These are phyloP conservation scores for Neoascia interrupta DNA, from an alignment of 2,888 invertebrate species.

Conservation along the genomic window DNA sequence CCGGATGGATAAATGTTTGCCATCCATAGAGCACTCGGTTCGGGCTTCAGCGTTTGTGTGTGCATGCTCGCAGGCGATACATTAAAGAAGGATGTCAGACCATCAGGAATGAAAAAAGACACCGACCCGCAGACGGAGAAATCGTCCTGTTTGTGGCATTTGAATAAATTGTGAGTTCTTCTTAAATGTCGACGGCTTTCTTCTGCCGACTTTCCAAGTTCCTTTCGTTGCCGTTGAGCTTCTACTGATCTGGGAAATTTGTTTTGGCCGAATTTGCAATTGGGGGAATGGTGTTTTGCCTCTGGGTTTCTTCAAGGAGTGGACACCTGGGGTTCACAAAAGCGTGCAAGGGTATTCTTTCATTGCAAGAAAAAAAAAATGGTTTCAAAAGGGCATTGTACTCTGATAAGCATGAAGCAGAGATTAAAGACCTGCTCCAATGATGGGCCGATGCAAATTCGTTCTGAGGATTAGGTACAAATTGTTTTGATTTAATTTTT, in stretches of 20 bases:
- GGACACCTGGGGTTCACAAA: conserved; percentile 34
- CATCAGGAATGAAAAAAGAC: neutral
- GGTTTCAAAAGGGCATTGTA: no score
- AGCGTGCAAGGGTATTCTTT: no score
- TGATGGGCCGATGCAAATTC: no score
- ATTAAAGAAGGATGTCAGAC: neutral
- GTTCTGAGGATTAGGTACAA: no score
- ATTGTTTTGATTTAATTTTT: no score
- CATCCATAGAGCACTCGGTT: no score
- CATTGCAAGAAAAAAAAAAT: no score
- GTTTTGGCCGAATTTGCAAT: conserved; percentile 20
- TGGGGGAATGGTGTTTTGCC: conserved; percentile 42
- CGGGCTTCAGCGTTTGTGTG: neutral
- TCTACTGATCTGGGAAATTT: conserved; percentile 40
- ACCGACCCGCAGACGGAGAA: neutral
- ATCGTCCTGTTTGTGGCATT: conserved; percentile 34
- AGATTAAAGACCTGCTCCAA: no score
- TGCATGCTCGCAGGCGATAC: conserved; percentile 4
- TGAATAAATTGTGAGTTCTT: conserved; percentile 44
- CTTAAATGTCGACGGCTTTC: conserved; percentile 18
- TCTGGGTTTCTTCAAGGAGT: conserved; percentile 8
- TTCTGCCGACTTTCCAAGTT: neutral
- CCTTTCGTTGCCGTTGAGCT: neutral
- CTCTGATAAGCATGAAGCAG: no score
- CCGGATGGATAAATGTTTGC: conserved; percentile 35